Percentiles rank a stretch among this genome's conserved stretches.
phyloP scores from a whole-genome alignment of 1,140 invertebrate genomes.

The Drosophila pseudoananassae region DNA sequence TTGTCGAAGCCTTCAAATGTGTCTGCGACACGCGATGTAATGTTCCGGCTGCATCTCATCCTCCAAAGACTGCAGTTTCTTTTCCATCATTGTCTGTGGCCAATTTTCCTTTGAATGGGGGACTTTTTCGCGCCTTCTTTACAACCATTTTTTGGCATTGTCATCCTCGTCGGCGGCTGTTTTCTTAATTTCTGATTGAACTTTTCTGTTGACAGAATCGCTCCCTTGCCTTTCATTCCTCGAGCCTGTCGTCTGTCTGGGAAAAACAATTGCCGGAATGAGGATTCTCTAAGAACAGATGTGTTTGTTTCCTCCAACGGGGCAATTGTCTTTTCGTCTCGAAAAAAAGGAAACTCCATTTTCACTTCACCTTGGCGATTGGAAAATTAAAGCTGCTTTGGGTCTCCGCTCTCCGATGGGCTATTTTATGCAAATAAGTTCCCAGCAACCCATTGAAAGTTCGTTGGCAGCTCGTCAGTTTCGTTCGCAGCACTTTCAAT shows the following conservation, averaged over 20 bases:
- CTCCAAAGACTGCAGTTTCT: conserved; percentile 14
- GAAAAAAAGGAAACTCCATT: conserved; percentile 35
- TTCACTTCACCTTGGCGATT: background rate
- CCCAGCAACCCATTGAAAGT: conserved; percentile 61
- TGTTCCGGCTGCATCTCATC: conserved; percentile 40
- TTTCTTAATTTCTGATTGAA: conserved; percentile 83
- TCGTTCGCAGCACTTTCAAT: conserved; percentile 42
- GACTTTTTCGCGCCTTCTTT: conserved; percentile 59
- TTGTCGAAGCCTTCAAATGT: conserved; percentile 75
- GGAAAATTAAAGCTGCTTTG: conserved; percentile 36
- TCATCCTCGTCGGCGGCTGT: conserved; percentile 57
- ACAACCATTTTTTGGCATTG: conserved; percentile 61
- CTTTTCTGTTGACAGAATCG: conserved; percentile 78
- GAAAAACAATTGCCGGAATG: conserved; percentile 66
- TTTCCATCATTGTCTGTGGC: conserved; percentile 63
- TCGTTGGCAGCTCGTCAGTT: conserved; percentile 24
- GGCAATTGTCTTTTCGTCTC: conserved; percentile 60
- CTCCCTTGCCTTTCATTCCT: conserved; percentile 3
- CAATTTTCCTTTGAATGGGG: conserved; percentile 49
- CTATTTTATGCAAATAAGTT: conserved; percentile 75
- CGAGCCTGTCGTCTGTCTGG: conserved; percentile 56
- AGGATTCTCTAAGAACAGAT: conserved; percentile 71
- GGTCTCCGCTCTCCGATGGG: conserved; percentile 37
- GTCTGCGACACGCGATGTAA: conserved; percentile 75
- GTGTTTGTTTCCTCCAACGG: conserved; percentile 45